These are phyloP conservation scores for Sebastes goodei DNA, from an alignment of 2,797 vertebrate genomes.

Conservation along the genomic window DNA sequence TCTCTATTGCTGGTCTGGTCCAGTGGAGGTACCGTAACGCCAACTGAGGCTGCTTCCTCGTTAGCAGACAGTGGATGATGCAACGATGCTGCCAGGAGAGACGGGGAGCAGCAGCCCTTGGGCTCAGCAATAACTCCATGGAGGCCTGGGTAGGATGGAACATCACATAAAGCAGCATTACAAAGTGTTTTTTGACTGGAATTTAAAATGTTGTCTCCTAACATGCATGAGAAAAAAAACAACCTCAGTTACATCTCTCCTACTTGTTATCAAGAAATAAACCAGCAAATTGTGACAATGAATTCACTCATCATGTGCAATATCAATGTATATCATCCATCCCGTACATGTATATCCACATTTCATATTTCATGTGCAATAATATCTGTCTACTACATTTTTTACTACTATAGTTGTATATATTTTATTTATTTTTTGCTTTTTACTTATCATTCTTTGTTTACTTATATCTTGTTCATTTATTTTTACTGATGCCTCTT, in stretches of 20 bases:
- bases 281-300: background rate
- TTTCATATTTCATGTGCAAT: no score
- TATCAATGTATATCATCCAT: no score
- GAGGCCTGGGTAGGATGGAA: constrained; percentile 43
- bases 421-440: no score
- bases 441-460: no score
- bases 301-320: no score
- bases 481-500: no score
- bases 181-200: background rate
- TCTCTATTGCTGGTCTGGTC: constrained; percentile 54
- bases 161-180: background rate
- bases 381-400: no score
- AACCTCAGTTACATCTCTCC: background rate
- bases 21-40: constrained; percentile 67
- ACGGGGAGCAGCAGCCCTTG: constrained; percentile 44
- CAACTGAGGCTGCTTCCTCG: constrained; percentile 47
- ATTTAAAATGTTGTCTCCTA: background rate
- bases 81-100: constrained; percentile 67
- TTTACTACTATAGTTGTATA: no score
- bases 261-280: background rate
- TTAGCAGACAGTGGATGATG: constrained; percentile 61
- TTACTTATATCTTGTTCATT: no score
- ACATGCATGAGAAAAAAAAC: background rate
- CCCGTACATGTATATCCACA: no score
- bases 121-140: constrained; percentile 65